Evolutionary conservation across 1,140 invertebrate species (phyloP).

Genomic region (Meloidogyne chitwoodi): DNA sequence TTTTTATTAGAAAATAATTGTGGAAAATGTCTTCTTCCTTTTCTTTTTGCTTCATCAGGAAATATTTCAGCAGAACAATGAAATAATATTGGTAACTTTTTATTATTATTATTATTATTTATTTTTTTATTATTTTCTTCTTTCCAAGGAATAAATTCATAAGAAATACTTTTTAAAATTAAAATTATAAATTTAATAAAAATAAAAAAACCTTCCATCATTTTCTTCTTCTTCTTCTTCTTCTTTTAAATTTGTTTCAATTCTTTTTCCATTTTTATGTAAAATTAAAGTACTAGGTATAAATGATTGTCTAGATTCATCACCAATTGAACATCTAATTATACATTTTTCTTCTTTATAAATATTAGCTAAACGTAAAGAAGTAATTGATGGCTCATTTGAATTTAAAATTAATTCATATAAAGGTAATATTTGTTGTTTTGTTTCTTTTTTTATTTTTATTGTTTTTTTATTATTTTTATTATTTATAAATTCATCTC

Average conservation of each 20-base stretch:
- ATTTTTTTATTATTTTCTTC: not conserved
- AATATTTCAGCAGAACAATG: conserved; percentile 16
- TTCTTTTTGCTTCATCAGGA: conserved; percentile 1
- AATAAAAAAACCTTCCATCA: conserved; percentile 2
- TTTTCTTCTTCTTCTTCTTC: too few species aligned
- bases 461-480: not conserved
- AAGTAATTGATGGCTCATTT: conserved; percentile 12
- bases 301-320: conserved; percentile 2
- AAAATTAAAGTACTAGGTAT: conserved; percentile 10
- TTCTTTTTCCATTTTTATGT: conserved; percentile 18
- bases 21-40: not conserved
- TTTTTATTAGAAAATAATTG: not conserved
- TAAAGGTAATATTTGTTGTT: conserved; percentile 4
- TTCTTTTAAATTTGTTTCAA: not conserved
- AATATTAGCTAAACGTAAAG: conserved; percentile 10
- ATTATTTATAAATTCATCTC: not conserved
- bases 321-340: conserved; percentile 7
- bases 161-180: not conserved
- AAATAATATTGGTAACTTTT: conserved; percentile 3
- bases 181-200: not conserved
- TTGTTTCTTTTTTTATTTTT: not conserved
- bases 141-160: not conserved
- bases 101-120: not conserved
- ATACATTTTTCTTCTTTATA: not conserved
- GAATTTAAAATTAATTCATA: conserved; percentile 11